Percentiles rank a stretch among this genome's conserved stretches.
Evolutionary conservation across 2,888 invertebrate genomes (phyloP).

Genomic region (Iselma pallidipennis): DNA sequence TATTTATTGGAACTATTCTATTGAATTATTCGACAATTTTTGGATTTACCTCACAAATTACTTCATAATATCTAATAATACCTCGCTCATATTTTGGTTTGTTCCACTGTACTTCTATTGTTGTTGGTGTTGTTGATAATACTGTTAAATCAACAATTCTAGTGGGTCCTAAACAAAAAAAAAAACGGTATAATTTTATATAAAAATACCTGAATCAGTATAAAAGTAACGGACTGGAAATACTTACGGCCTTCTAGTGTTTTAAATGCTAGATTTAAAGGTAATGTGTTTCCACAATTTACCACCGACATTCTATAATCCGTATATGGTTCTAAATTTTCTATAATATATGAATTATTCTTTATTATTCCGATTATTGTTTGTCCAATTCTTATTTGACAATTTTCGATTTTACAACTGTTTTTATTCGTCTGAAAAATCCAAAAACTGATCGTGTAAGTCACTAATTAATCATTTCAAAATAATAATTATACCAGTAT

Average conservation of each 20-base stretch:
- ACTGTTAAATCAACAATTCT: conserved; percentile 3
- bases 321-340: conserved; percentile 24
- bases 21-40: background rate
- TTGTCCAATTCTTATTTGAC: background rate
- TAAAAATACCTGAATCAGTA: too few species aligned
- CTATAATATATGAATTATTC: background rate
- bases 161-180: conserved; percentile 27
- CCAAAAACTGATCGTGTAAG: background rate
- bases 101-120: background rate
- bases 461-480: too few species aligned
- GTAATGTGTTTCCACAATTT: conserved; percentile 7
- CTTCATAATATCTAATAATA: background rate
- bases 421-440: background rate
- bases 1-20: background rate
- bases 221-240: too few species aligned
- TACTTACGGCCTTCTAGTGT: background rate
- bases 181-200: too few species aligned
- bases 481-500: too few species aligned
- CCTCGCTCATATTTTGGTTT: background rate
- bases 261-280: background rate
- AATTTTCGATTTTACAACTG: background rate
- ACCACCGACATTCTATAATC: conserved; percentile 22
- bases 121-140: background rate
- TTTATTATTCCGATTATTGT: background rate
- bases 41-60: conserved; percentile 6